phyloP scores from a whole-genome alignment of 2,113 vertebrate species.

The Engystomops pustulosus region DNA sequence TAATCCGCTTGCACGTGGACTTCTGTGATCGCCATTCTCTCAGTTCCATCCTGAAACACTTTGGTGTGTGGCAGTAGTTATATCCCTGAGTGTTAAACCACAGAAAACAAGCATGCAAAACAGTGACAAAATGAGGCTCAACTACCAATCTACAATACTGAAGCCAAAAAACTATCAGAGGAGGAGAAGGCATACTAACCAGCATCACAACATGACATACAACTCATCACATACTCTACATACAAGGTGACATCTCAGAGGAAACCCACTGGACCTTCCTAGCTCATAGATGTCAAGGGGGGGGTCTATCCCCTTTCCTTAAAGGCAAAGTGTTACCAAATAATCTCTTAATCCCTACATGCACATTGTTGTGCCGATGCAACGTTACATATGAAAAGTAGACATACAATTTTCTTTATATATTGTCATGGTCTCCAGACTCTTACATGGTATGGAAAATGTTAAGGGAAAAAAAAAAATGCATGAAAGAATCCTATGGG shows the following conservation, averaged over 20 bases:
- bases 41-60: constrained; percentile 4
- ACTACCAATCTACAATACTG: background rate
- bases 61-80: constrained; percentile 21
- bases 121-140: background rate
- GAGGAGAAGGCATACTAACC: background rate
- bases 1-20: background rate
- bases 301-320: background rate
- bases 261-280: background rate
- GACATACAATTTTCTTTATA: background rate
- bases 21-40: constrained; percentile 5
- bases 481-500: background rate
- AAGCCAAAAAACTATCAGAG: constrained; percentile 3
- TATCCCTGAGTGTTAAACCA: constrained; percentile 53
- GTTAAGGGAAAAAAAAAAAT: constrained; percentile 23
- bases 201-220: background rate
- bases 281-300: background rate
- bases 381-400: background rate
- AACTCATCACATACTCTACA: constrained; percentile 13
- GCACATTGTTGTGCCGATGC: background rate
- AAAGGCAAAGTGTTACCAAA: background rate
- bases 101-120: constrained; percentile 30
- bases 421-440: background rate
- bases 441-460: background rate
- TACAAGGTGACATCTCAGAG: background rate
- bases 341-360: background rate